Conservation (phyloP, 2,888 invertebrate genomes). For the Petrolisthes cinctipes region DNA sequence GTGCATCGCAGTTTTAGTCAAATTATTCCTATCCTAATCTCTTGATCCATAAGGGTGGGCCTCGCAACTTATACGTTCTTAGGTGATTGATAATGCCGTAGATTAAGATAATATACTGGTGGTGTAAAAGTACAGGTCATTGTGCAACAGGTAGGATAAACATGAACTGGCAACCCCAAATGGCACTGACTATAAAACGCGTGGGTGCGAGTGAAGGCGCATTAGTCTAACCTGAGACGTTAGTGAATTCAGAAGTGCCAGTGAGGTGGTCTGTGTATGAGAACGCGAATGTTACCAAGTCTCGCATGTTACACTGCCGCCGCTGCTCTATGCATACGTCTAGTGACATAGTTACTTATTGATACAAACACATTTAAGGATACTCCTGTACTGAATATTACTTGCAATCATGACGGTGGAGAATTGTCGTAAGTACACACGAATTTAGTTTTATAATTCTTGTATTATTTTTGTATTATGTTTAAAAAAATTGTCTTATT, state of each 20-base stretch:
- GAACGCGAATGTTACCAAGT: neutral
- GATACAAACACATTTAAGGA: too few species aligned
- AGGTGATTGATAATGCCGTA: too few species aligned
- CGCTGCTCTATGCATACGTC: too few species aligned
- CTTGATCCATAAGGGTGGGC: too few species aligned
- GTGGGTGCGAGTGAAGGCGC: neutral
- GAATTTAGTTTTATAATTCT: neutral
- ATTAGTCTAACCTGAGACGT: neutral
- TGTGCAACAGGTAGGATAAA: neutral
- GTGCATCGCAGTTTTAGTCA: too few species aligned
- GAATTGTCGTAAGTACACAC: conserved; percentile 16
- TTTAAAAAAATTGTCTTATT: too few species aligned
- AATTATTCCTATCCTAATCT: too few species aligned
- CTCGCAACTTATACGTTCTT: too few species aligned
- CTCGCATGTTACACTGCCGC: too few species aligned
- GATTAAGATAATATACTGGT: neutral
- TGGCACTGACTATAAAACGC: neutral
- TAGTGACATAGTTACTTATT: too few species aligned
- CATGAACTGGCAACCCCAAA: neutral
- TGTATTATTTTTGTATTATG: neutral
- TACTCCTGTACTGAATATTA: neutral
- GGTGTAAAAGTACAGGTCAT: neutral
- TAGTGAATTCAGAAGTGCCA: neutral
- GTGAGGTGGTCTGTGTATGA: neutral
- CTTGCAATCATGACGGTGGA: conserved; percentile 34